Evolutionary conservation across 2,113 vertebrate genomes (phyloP).

Genomic region (Ophthalmolycus amberensis): DNA sequence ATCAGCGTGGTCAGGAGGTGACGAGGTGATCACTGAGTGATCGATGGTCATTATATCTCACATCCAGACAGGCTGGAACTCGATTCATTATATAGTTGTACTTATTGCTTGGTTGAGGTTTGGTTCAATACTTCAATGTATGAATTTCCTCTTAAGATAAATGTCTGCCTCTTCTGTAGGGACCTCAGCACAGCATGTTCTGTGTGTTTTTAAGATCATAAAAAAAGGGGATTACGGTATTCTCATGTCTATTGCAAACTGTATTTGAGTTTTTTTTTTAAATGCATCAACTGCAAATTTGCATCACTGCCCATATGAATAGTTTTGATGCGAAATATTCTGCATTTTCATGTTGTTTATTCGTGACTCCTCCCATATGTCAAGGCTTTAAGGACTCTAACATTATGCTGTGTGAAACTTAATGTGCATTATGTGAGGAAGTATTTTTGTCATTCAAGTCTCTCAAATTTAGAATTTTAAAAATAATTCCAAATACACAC

Average conservation of each 20-base stretch:
- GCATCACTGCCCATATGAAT: too few relatives aligned
- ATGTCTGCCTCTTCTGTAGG: neutral
- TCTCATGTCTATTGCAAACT: neutral
- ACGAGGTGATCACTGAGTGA: neutral
- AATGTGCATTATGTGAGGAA: neutral
- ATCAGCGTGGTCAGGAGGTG: slow-evolving; percentile 3
- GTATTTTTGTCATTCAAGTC: neutral
- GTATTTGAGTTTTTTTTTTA: too few relatives aligned
- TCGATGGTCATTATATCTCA: neutral
- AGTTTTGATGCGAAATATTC: too few relatives aligned
- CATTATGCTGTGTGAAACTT: neutral
- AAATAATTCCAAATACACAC: too few relatives aligned
- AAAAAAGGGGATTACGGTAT: neutral
- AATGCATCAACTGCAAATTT: too few relatives aligned
- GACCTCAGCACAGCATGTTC: neutral
- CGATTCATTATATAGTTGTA: neutral
- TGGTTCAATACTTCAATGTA: neutral
- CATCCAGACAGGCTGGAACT: neutral
- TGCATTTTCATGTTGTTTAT: too few relatives aligned
- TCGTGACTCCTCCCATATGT: too few relatives aligned
- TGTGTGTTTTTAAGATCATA: neutral
- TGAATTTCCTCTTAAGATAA: neutral
- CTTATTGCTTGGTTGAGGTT: neutral
- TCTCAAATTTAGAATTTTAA: too few relatives aligned
- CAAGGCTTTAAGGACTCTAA: neutral